These are phyloP conservation scores for Setipinna tenuifilis DNA, from an alignment of 2,797 vertebrate genomes.

Conservation along the genomic window DNA sequence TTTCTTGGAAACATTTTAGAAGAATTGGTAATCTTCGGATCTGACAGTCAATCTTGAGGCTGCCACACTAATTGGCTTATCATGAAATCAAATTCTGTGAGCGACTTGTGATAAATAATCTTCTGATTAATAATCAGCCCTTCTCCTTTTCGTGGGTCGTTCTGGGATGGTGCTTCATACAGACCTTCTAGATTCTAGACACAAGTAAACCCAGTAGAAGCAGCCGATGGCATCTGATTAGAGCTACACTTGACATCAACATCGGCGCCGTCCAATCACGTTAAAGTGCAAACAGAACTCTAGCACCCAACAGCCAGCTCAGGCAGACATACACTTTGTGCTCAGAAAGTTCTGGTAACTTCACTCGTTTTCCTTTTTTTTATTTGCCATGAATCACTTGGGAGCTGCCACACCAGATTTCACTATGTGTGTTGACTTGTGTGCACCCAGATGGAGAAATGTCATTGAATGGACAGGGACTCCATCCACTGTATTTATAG, in stretches of 20 bases:
- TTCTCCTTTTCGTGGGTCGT: not conserved
- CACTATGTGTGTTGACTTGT: not conserved
- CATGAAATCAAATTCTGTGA: not conserved
- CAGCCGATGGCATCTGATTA: not conserved
- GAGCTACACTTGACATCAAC: not conserved
- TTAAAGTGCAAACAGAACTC: not conserved
- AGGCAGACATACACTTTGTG: not conserved
- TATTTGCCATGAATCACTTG: not conserved
- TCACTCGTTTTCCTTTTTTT: not conserved
- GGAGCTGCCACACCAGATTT: not conserved
- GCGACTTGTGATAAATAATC: not conserved
- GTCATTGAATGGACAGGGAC: not conserved
- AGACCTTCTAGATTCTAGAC: not conserved
- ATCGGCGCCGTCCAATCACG: not conserved
- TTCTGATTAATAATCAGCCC: not conserved
- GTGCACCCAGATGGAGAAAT: not conserved
- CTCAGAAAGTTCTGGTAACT: not conserved
- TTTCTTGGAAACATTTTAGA: not conserved
- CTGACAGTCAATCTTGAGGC: not conserved
- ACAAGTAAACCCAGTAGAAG: not conserved
- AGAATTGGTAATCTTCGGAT: not conserved
- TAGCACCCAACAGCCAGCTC: not conserved
- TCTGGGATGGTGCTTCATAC: not conserved
- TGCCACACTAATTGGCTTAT: not conserved
- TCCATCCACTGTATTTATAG: not conserved